phyloP scores from a whole-genome alignment of 2,797 vertebrate species.

The Gymnopithys bicolor region DNA sequence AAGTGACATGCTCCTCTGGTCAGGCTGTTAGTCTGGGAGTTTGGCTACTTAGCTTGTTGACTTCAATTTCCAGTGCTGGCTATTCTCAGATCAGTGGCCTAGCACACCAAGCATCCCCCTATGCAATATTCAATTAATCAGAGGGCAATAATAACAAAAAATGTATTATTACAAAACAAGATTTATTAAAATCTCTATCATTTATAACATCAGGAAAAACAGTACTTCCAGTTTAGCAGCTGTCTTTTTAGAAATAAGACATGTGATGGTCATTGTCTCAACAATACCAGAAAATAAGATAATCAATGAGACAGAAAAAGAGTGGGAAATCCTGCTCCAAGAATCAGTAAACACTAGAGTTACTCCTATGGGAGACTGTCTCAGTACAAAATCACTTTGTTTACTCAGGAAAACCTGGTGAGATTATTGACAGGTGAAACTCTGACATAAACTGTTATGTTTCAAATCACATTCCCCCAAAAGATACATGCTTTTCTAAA shows the following conservation, averaged over 20 bases:
- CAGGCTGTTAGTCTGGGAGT: background rate
- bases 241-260: background rate
- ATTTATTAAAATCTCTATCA: background rate
- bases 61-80: background rate
- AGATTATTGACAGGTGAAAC: background rate
- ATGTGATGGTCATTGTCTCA: background rate
- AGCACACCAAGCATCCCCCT: background rate
- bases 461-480: background rate
- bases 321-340: background rate
- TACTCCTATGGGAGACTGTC: background rate
- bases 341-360: background rate
- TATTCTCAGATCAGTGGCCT: background rate
- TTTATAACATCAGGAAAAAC: background rate
- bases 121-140: background rate
- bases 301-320: background rate
- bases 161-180: background rate
- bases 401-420: background rate
- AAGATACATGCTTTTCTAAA: background rate
- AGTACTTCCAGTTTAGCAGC: background rate
- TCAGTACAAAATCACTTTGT: background rate
- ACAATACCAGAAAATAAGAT: background rate
- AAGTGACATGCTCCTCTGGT: background rate
- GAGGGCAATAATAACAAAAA: background rate
- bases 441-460: background rate
- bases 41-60: background rate